Evolutionary conservation across 2,888 invertebrate species (phyloP).

Genomic region (Sericinus montela): DNA sequence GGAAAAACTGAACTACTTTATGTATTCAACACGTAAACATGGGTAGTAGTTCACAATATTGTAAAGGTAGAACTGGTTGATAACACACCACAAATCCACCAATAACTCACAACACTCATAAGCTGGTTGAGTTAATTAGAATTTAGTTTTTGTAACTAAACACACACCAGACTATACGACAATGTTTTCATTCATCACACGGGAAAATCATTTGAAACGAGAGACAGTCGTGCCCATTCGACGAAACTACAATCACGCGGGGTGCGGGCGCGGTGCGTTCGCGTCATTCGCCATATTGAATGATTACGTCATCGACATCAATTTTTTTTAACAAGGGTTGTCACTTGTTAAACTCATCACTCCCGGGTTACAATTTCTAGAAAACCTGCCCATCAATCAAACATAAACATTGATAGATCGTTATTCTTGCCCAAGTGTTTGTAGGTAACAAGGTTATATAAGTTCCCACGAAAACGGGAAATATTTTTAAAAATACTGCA

Average conservation of each 20-base stretch:
- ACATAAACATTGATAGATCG: too few relatives aligned
- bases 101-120: constrained; percentile 47
- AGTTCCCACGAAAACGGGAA: too few relatives aligned
- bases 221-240: constrained; percentile 43
- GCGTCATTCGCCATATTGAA: constrained; percentile 77
- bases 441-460: too few relatives aligned
- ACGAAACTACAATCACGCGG: constrained; percentile 45
- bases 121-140: constrained; percentile 42
- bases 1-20: constrained; percentile 42
- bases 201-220: constrained; percentile 65
- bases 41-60: constrained; percentile 55
- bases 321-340: too few relatives aligned
- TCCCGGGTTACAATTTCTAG: too few relatives aligned
- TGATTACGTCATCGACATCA: constrained; percentile 62
- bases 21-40: constrained; percentile 71
- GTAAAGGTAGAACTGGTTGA: constrained; percentile 67
- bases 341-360: too few relatives aligned
- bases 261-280: constrained; percentile 51
- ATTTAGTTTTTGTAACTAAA: constrained; percentile 46
- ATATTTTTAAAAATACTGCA: too few relatives aligned
- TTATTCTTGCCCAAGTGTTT: too few relatives aligned
- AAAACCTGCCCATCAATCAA: too few relatives aligned
- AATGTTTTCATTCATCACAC: constrained; percentile 70
- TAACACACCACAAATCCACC: constrained; percentile 63
- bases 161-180: constrained; percentile 40